phyloP scores from a whole-genome alignment of 2,797 vertebrate genomes.

The Spinibarbus caldwelli region DNA sequence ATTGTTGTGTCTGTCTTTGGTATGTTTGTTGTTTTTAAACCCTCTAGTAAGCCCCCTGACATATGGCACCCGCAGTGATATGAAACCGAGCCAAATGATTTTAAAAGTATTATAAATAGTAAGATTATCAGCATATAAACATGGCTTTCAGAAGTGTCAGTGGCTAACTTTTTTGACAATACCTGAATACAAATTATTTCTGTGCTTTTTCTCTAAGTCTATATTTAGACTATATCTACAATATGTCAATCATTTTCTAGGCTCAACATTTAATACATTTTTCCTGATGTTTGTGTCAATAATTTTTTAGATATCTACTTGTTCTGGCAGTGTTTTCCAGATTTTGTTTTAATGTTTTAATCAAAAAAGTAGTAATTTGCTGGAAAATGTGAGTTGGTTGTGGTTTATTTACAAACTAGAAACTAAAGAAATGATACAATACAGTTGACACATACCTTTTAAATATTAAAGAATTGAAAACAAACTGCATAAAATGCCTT shows the following conservation, averaged over 20 bases:
- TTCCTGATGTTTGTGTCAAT: neutral
- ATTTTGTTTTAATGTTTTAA: neutral
- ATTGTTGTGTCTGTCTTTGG: conserved; percentile 17
- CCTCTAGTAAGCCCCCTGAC: neutral
- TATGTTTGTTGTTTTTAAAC: conserved; percentile 16
- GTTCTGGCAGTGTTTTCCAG: neutral
- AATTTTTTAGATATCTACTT: neutral
- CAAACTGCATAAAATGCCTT: too few species aligned
- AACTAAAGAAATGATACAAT: too few species aligned
- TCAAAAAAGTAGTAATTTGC: neutral
- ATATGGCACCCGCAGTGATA: neutral
- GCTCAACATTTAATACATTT: neutral
- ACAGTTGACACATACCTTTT: neutral
- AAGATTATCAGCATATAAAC: neutral
- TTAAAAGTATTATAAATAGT: neutral
- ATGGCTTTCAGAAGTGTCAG: neutral
- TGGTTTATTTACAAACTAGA: neutral
- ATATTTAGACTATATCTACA: neutral
- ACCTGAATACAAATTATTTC: neutral
- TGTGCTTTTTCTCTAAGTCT: neutral
- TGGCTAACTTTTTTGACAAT: neutral
- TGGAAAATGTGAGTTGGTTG: neutral
- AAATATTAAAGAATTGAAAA: neutral
- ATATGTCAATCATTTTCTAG: neutral
- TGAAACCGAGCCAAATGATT: neutral